Conservation (phyloP, 2,888 invertebrate species). For the Drosophila nigricruria region DNA sequence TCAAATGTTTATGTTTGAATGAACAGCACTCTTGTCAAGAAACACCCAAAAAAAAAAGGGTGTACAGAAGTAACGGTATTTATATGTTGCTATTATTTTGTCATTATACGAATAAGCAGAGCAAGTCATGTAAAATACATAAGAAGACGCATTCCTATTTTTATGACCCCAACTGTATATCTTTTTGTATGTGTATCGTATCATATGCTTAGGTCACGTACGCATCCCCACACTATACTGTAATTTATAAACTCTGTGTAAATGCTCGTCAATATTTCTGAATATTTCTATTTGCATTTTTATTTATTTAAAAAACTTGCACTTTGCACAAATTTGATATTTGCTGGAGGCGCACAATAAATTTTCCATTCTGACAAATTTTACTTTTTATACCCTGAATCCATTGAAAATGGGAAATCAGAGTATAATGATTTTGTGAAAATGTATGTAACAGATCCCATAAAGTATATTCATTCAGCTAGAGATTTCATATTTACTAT, state of each 20-base stretch:
- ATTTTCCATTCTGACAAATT: constrained; percentile 46
- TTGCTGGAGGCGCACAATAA: constrained; percentile 10
- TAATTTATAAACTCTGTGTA: not conserved
- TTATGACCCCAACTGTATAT: not conserved
- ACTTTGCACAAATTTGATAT: constrained; percentile 7
- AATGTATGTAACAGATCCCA: no score
- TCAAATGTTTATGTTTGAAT: not conserved
- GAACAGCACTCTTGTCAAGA: not conserved
- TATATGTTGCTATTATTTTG: not conserved
- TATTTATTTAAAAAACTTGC: constrained; percentile 22
- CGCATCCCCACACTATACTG: not conserved
- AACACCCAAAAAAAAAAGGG: no score
- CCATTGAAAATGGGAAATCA: no score
- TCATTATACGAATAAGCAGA: no score
- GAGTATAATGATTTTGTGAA: no score
- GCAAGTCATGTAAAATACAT: no score
- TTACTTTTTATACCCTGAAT: no score
- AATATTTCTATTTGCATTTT: constrained; percentile 7
- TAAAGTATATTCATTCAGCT: no score
- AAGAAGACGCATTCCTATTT: not conserved
- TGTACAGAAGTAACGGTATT: not conserved
- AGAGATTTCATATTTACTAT: no score
- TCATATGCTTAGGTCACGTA: constrained; percentile 9
- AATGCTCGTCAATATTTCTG: not conserved
- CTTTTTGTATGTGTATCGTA: not conserved